Conservation (phyloP, 2,113 vertebrate genomes). For the Camelus dromedarius region DNA sequence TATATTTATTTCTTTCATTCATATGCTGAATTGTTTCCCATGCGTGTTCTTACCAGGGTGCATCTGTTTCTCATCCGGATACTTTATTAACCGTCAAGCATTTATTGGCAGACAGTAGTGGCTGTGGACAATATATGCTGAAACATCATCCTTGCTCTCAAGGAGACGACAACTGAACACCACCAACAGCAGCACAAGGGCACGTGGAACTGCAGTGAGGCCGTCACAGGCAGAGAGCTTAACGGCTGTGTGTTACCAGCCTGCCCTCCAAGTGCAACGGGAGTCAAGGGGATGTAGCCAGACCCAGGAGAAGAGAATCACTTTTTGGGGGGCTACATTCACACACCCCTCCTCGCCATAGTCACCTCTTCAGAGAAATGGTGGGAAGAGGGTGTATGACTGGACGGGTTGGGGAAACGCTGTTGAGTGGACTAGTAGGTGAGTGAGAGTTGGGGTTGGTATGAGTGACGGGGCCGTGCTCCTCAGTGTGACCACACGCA, state of each 20-base stretch:
- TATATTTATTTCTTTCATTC: conserved; percentile 22
- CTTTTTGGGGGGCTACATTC: not conserved
- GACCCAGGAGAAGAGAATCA: not conserved
- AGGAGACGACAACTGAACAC: not conserved
- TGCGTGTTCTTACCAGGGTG: not conserved
- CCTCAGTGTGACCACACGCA: not conserved
- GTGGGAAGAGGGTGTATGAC: not conserved
- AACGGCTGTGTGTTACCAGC: not conserved
- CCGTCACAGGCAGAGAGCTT: not conserved
- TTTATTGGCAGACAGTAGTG: not conserved
- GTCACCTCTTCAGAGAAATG: not conserved
- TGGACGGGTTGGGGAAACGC: not conserved
- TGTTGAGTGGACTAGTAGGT: not conserved
- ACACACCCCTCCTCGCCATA: too few relatives aligned
- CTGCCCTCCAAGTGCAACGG: not conserved
- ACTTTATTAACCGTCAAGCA: not conserved
- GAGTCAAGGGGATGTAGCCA: not conserved
- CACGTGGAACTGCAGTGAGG: not conserved
- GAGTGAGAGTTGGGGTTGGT: not conserved
- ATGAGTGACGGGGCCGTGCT: not conserved
- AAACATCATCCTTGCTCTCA: not conserved
- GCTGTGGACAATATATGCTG: not conserved
- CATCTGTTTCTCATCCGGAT: not conserved
- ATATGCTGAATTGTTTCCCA: not conserved
- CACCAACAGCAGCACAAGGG: too few relatives aligned